Evolutionary conservation across 2,113 vertebrate species (phyloP).

Genomic region (Athene cunicularia): DNA sequence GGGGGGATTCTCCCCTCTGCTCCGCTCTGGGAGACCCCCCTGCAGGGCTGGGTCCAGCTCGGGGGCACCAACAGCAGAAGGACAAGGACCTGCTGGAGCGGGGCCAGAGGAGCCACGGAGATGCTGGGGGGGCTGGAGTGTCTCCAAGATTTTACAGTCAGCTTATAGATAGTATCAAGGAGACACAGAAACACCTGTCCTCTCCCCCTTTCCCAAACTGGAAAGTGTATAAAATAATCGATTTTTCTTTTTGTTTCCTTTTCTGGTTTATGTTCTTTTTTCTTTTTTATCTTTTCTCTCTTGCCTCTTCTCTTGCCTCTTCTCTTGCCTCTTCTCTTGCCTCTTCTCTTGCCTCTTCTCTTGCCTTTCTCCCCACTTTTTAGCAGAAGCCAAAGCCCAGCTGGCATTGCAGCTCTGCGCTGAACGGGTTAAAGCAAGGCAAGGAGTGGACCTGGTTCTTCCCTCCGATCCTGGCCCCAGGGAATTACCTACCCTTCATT

Average conservation of each 20-base stretch:
- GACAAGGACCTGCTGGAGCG: no score
- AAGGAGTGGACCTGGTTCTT: not conserved
- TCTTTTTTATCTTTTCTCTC: no score
- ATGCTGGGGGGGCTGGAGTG: no score
- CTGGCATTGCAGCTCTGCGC: not conserved
- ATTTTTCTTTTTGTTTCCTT: not conserved
- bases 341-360: no score
- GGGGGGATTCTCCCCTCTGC: no score
- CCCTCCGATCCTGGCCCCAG: rapidly evolving
- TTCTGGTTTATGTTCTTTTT: not conserved
- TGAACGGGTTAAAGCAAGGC: not conserved
- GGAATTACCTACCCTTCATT: not conserved
- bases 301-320: no score
- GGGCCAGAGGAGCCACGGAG: no score
- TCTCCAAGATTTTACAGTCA: no score
- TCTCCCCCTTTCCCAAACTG: not conserved
- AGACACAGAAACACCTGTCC: not conserved
- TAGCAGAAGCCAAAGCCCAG: not conserved
- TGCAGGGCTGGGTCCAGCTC: no score
- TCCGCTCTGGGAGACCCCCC: no score
- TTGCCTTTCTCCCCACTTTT: not conserved
- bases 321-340: no score
- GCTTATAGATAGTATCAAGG: not conserved
- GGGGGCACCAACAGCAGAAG: no score
- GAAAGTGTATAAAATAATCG: not conserved